Percentiles rank a stretch among this genome's conserved stretches.
Evolutionary conservation across 2,888 invertebrate species (phyloP).

Genomic region (Parthenolecanium corni): DNA sequence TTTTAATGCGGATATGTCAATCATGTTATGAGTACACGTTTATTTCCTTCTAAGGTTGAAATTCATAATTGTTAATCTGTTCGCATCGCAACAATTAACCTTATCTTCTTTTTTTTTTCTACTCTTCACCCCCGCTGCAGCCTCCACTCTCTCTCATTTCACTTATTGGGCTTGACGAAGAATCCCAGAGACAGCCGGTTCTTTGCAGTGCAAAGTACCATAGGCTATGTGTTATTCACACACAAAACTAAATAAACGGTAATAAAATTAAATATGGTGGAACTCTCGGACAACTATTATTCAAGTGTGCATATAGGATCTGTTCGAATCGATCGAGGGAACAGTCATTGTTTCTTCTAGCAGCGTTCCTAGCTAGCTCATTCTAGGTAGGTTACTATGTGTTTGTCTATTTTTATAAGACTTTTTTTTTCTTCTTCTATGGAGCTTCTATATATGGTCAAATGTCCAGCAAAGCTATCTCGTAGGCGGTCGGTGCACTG

Average conservation of each 20-base stretch:
- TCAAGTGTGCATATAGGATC: conserved; percentile 16
- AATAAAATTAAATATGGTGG: conserved; percentile 25
- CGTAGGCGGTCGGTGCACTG: conserved; percentile 27
- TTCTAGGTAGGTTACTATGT: no score
- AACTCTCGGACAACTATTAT: conserved; percentile 10
- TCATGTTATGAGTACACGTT: conserved; percentile 15
- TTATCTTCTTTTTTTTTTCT: conserved; percentile 8
- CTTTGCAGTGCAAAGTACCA: not conserved
- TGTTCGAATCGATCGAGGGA: conserved; percentile 18
- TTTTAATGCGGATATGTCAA: conserved; percentile 21
- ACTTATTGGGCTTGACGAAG: conserved; percentile 4
- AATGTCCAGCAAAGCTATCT: conserved; percentile 19
- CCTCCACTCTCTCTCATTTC: no score
- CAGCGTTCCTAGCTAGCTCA: no score
- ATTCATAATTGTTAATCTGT: conserved; percentile 23
- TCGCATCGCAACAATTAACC: conserved; percentile 26
- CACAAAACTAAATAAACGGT: conserved; percentile 14
- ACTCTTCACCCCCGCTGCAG: no score
- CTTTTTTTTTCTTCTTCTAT: not conserved
- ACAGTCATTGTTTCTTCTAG: conserved; percentile 20
- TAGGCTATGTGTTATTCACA: conserved; percentile 13
- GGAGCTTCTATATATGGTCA: conserved; percentile 27
- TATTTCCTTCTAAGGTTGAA: conserved; percentile 21
- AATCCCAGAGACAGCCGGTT: conserved; percentile 16
- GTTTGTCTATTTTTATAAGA: no score